Percentiles rank a stretch among this genome's conserved stretches.
phyloP scores from a whole-genome alignment of 2,113 vertebrate genomes.

The Rhinolophus sinicus region DNA sequence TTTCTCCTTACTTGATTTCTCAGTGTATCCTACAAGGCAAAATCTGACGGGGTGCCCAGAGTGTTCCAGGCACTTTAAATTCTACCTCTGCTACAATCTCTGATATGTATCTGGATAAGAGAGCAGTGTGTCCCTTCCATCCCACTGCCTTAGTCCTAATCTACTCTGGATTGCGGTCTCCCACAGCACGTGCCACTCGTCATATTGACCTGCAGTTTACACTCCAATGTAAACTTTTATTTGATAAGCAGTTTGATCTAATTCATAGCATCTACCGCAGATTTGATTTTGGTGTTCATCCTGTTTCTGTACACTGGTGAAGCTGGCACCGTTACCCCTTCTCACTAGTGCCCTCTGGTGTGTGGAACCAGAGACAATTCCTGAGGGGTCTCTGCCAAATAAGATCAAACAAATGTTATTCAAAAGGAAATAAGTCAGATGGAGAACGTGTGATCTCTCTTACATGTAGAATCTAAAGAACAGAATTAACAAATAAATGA shows the following conservation, averaged over 20 bases:
- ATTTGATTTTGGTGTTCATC: background rate
- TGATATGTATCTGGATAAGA: background rate
- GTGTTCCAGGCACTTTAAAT: background rate
- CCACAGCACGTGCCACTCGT: accelerated
- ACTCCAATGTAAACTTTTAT: background rate
- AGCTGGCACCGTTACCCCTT: no score
- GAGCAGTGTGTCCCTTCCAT: background rate
- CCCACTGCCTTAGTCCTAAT: background rate
- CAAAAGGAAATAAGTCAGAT: background rate
- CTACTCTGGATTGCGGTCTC: background rate
- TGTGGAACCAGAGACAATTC: background rate
- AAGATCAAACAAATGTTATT: background rate
- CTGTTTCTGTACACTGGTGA: background rate
- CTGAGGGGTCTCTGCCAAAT: background rate
- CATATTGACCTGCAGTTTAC: background rate
- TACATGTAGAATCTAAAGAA: no score
- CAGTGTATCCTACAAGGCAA: background rate
- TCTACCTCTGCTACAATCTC: background rate
- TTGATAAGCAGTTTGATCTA: background rate
- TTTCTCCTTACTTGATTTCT: background rate
- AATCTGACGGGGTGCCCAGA: background rate
- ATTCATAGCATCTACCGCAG: no score
- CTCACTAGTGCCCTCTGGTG: background rate
- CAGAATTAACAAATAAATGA: no score
- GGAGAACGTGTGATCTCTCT: no score